Evolutionary conservation across 2,888 invertebrate species (phyloP).

Genomic region (Meloe dianella): DNA sequence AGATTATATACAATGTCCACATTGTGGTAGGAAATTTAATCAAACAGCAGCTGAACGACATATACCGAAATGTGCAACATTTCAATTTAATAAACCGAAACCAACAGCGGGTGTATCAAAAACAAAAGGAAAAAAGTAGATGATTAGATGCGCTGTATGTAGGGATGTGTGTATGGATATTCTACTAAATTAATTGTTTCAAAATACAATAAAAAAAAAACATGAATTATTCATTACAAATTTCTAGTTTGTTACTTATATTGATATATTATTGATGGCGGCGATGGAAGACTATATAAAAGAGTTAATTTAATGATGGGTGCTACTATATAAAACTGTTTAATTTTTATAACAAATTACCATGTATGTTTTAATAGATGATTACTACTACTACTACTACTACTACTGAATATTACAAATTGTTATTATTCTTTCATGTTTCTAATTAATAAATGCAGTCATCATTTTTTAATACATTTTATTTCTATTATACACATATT

Average conservation of each 20-base stretch:
- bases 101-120: background rate
- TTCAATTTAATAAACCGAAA: slow-evolving; percentile 70
- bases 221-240: too few relatives aligned
- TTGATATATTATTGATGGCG: too few relatives aligned
- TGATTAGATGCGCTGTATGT: too few relatives aligned
- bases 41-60: slow-evolving; percentile 85
- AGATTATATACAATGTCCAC: slow-evolving; percentile 89
- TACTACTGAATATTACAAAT: too few relatives aligned
- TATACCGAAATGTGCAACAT: slow-evolving; percentile 89
- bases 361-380: background rate
- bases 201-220: too few relatives aligned
- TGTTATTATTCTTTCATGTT: background rate
- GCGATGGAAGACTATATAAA: too few relatives aligned
- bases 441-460: background rate
- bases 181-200: too few relatives aligned
- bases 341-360: slow-evolving; percentile 9
- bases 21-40: slow-evolving; percentile 83
- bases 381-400: background rate
- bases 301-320: too few relatives aligned
- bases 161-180: too few relatives aligned
- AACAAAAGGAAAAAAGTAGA: background rate
- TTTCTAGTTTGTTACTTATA: too few relatives aligned
- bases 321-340: background rate
- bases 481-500: background rate
- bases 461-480: background rate